Conservation (phyloP, 2,113 vertebrate genomes). For the Trematocara marginatum region DNA sequence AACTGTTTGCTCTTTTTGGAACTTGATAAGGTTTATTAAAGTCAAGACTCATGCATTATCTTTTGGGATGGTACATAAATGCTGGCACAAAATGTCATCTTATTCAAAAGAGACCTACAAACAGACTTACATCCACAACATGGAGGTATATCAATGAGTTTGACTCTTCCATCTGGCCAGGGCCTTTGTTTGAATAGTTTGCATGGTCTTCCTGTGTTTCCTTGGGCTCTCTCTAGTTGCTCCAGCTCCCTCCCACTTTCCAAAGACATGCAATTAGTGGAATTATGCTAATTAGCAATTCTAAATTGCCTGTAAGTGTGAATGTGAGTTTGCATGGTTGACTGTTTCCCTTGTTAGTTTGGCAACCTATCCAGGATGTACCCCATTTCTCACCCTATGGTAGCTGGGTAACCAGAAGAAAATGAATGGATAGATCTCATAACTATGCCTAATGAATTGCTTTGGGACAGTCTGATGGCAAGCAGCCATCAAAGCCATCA, state of each 20-base stretch:
- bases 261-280: background rate
- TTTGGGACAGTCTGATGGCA: background rate
- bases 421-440: background rate
- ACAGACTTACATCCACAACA: background rate
- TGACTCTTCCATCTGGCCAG: background rate
- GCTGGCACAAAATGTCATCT: background rate
- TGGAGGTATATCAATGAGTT: background rate
- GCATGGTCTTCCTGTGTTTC: background rate
- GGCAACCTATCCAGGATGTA: background rate
- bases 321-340: background rate
- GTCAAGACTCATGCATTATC: background rate
- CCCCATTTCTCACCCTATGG: background rate
- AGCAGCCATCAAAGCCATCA: background rate
- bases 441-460: background rate
- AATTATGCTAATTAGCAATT: accelerated
- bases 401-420: background rate
- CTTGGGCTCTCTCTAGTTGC: background rate
- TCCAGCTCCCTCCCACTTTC: background rate
- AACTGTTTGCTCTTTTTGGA: background rate
- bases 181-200: background rate
- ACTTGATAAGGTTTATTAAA: background rate
- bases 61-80: background rate
- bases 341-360: background rate
- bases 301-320: background rate
- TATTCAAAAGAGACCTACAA: background rate